These are phyloP conservation scores for Prunella strophiata DNA, from an alignment of 2,797 vertebrate species.

Conservation along the genomic window DNA sequence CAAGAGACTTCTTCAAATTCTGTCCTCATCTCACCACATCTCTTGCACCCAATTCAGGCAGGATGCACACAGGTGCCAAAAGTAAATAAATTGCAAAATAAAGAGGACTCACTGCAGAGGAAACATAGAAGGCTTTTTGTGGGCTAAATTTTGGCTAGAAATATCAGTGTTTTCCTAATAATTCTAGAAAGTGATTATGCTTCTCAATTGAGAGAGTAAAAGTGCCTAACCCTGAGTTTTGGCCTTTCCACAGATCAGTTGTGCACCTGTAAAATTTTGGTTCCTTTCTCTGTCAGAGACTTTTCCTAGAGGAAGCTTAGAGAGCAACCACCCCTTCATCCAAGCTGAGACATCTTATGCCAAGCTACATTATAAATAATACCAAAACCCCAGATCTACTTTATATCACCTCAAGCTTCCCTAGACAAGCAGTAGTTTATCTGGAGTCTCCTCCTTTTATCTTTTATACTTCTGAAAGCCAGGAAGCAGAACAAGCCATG, in stretches of 20 bases:
- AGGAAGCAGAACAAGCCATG: neutral
- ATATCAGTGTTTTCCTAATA: neutral
- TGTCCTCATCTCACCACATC: neutral
- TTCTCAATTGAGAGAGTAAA: neutral
- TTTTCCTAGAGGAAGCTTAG: neutral
- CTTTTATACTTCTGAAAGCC: neutral
- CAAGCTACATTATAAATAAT: neutral
- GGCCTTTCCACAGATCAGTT: neutral
- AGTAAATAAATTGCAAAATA: rapidly evolving
- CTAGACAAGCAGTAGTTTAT: neutral
- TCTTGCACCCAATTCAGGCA: neutral
- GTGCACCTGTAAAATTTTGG: neutral
- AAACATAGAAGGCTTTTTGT: neutral
- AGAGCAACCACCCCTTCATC: neutral
- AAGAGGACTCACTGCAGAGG: neutral
- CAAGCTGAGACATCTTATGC: neutral
- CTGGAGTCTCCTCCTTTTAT: neutral
- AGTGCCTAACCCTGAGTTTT: neutral
- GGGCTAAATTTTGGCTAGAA: neutral
- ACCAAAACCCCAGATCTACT: neutral
- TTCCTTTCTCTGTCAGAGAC: neutral
- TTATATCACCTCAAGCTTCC: neutral
- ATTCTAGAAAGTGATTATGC: neutral
- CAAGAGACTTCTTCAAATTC: neutral
- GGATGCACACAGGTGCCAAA: neutral